These are phyloP conservation scores for Sipha flava DNA, from an alignment of 1,140 invertebrate species.

Conservation along the genomic window DNA sequence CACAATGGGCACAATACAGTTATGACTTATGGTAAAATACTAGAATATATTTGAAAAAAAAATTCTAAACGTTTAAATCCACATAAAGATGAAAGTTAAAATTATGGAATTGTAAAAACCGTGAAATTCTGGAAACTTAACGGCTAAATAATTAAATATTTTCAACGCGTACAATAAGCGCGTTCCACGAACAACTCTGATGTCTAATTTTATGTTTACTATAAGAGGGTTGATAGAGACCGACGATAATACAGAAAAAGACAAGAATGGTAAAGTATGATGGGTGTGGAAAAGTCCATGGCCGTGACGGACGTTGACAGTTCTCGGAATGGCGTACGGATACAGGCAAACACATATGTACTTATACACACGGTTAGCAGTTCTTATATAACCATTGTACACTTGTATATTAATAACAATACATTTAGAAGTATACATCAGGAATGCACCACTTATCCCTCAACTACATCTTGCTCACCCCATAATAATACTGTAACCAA, in stretches of 20 bases:
- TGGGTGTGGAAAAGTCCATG: neutral
- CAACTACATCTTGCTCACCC: neutral
- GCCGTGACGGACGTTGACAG: conserved; percentile 3
- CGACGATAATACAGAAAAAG: neutral
- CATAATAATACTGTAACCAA: neutral
- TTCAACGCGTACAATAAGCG: too few species aligned
- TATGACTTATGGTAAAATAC: too few species aligned
- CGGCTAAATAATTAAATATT: too few species aligned
- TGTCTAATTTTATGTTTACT: neutral
- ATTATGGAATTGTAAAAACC: too few species aligned
- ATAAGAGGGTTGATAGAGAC: neutral
- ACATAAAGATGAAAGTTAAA: too few species aligned
- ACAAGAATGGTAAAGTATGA: neutral
- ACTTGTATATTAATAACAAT: neutral
- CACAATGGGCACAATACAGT: too few species aligned
- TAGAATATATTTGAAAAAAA: too few species aligned
- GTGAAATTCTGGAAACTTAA: too few species aligned
- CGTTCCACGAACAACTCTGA: too few species aligned
- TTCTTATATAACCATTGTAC: neutral
- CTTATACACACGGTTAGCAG: neutral
- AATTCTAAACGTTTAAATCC: too few species aligned
- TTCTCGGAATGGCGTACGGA: neutral
- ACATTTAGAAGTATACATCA: neutral
- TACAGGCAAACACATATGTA: neutral
- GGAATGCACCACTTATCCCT: neutral